Evolutionary conservation across 2,888 invertebrate species (phyloP), one percentile per base, ranked within the genome.

Genomic region (Hemithea aestivaria): DNA sequence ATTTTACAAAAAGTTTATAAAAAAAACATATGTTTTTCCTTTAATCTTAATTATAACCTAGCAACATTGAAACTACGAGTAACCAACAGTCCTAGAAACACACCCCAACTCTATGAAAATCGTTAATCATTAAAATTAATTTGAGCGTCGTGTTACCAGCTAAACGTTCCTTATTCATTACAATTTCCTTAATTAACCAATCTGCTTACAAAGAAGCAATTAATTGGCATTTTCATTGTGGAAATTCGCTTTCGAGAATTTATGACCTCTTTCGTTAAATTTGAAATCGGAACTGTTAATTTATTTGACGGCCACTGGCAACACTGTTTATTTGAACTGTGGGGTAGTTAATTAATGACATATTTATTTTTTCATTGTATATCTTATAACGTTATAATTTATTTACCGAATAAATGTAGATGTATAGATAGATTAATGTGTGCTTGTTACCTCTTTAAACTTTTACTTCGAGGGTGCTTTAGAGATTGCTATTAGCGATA

Each of bases 61-160:
- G n/a, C n/a, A n/a, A n/a, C n/a, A n/a, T n/a, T n/a, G n/a, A n/a
- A n/a, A n/a, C n/a, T n/a, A n/a, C n/a, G n/a, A n/a, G n/a, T n/a
- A n/a, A n/a, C n/a, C n/a, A n/a, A n/a, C n/a, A n/a, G n/a, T n/a
- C n/a, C n/a, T n/a, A n/a, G n/a, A n/a, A n/a, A n/a, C n/a, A n/a
- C n/a, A n/a, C 54, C 48, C 48, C 58, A 48, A 53, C 56, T 52
- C 62, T 61, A 62, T 62, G 61, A 62, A 72, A 73, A 76, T 69
- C 77, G 73, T 83, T 81, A 75, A 81, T 83, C 75, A 83, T 82
- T 81, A 75, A 84, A 83, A 84, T 85, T 84, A 83, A 84, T 84
- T 46, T 81, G 79, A 62, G 75, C 67, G 79, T 65, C 75, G 72
- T 74, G 73, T 75, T 79, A 64, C 69, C 62, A 61, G 70, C 74